phyloP scores from a whole-genome alignment of 2,113 vertebrate species.

The Mus spicilegus region DNA sequence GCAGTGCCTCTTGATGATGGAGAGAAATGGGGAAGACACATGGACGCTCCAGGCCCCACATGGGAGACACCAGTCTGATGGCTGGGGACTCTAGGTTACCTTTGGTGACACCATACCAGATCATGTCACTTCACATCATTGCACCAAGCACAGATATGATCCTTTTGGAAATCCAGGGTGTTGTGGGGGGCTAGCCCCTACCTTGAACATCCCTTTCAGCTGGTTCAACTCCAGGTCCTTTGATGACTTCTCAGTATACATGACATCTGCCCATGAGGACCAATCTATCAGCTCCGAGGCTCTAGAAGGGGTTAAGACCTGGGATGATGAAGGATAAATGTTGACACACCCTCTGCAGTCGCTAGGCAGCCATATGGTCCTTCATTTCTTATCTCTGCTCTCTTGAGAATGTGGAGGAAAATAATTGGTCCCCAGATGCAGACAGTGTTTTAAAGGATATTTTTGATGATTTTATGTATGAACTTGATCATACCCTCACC shows the following conservation, averaged over 20 bases:
- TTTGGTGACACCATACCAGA: neutral
- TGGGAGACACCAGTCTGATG: neutral
- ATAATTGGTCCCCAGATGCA: neutral
- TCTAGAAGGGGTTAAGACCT: neutral
- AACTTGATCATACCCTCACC: neutral
- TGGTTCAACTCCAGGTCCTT: neutral
- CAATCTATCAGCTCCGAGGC: neutral
- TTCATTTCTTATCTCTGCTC: neutral
- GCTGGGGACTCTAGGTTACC: neutral
- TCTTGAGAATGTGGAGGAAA: neutral
- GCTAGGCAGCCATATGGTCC: neutral
- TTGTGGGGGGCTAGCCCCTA: too few relatives aligned
- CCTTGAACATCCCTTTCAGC: neutral
- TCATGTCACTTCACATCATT: too few relatives aligned
- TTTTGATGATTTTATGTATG: neutral
- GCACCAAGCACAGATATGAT: neutral
- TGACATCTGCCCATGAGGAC: neutral
- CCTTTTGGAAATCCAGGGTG: neutral
- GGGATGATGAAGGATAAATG: rapidly evolving
- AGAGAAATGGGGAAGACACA: neutral
- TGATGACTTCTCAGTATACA: neutral
- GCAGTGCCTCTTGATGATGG: neutral
- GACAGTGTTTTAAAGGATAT: neutral
- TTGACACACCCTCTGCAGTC: neutral
- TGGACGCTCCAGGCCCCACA: neutral